Conservation (phyloP, 2,797 vertebrate species). For the Poecilia gillii region DNA sequence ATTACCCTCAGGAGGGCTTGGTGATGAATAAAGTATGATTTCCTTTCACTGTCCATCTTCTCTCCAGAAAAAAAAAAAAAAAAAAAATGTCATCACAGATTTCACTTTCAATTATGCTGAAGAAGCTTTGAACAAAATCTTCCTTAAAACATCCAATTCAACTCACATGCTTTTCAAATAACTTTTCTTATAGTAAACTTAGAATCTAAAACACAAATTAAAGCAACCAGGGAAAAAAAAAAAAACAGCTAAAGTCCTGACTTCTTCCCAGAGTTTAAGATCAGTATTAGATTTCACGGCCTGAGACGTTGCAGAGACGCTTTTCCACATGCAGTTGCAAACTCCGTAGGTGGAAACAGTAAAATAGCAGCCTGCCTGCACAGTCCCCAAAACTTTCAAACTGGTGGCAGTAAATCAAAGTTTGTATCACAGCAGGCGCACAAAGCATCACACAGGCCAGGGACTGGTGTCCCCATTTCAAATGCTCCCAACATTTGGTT, state of each 20-base stretch:
- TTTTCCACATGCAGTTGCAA: constrained; percentile 30
- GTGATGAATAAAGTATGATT: constrained; percentile 40
- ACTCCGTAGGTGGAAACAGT: constrained; percentile 22
- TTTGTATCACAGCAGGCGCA: constrained; percentile 23
- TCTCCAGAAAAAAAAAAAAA: constrained; percentile 5
- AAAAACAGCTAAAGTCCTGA: constrained; percentile 23
- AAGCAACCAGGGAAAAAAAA: not conserved
- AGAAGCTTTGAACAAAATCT: not conserved
- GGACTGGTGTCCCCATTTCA: constrained; percentile 33
- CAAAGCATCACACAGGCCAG: constrained; percentile 17
- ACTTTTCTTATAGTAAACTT: not conserved
- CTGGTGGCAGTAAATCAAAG: constrained; percentile 28
- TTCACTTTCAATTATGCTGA: not conserved
- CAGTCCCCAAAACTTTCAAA: constrained; percentile 16
- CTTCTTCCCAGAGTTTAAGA: constrained; percentile 33
- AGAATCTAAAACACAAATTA: not conserved
- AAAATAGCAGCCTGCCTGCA: constrained; percentile 26
- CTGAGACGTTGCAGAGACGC: constrained; percentile 29
- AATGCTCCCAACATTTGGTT: constrained; percentile 38
- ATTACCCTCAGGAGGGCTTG: constrained; percentile 36
- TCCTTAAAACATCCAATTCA: not conserved
- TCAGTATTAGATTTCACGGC: constrained; percentile 44
- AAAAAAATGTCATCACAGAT: constrained; percentile 13
- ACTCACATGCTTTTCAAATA: not conserved
- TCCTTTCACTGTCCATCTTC: constrained; percentile 38